Evolutionary conservation across 2,888 invertebrate species (phyloP), one percentile per base, ranked within the genome.

Genomic region (Hirtodrosophila alboralis): DNA sequence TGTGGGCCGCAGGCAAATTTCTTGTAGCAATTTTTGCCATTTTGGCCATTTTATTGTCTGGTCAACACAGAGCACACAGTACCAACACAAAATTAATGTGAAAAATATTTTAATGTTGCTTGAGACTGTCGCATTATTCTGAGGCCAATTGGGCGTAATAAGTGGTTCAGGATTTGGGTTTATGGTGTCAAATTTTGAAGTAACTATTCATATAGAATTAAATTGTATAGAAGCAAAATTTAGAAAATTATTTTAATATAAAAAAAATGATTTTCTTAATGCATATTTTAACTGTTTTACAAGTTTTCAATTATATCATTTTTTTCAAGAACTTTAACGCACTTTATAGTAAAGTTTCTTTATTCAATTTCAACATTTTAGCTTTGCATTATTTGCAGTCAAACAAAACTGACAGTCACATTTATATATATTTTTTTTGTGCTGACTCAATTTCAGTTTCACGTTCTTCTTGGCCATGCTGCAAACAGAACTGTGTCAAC

Each of bases 91-190:
- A 73, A 75, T 78, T 66, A 74, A 80, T 83, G 74, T 71, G 58
- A 28, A 66, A 78, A 75, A 75, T 78, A 81, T 81, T 83, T 74
- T 74, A 83, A 81, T 83, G 68, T 59, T 47, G 45, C 75, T 54
- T 59, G 71, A 36, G 57, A 68, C 54, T 48, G 44, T 58, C 72
- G 48, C 61, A 33, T 47, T 28, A 51, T 47, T 28, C 37, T 4
- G 49, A 26, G 36, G 33, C 60, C 34, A 60, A 75, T 71, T 75
- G 62, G 34, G 34, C 71, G 68, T 43, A 70, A 67, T 72, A 72
- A 70, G 72, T 70, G 70, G 14, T 34, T 5, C 28, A 48, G 21
- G 9, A 9, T 41, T 23, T 36, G n/a, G n/a, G 8, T 18, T 12
- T n/a, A 13, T 16, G 14, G 3, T 6, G 31, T 4, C 28, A 12